A percentile compares a stretch with the other conserved stretches of the same genome.
Conservation (phyloP, 2,888 invertebrate species). For the Agrotis puta region DNA sequence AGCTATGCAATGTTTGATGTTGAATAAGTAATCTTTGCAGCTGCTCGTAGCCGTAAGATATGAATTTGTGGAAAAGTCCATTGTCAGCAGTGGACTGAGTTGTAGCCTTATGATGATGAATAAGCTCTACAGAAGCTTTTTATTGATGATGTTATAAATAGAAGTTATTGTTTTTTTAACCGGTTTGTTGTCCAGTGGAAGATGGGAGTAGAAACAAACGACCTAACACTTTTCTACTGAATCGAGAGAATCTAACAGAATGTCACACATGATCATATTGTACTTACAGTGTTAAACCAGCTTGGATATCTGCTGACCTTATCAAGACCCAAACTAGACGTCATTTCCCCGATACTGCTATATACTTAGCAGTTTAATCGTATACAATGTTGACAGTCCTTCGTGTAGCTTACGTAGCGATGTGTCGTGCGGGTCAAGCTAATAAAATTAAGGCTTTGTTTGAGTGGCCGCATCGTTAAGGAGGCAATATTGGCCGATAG, state of each 20-base stretch:
- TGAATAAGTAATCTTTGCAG: too few species aligned
- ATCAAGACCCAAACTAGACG: background rate
- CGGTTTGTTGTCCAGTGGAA: background rate
- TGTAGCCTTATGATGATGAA: background rate
- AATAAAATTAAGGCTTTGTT: constrained; percentile 83
- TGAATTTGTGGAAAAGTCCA: too few species aligned
- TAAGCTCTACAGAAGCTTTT: background rate
- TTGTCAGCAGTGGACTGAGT: too few species aligned
- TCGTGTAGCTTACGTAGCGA: constrained; percentile 64
- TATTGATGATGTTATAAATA: too few species aligned
- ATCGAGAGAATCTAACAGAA: background rate
- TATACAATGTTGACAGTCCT: constrained; percentile 63
- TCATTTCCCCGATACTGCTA: constrained; percentile 9
- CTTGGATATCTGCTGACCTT: constrained; percentile 19
- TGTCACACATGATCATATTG: background rate
- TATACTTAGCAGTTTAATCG: constrained; percentile 37
- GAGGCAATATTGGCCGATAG: constrained; percentile 73
- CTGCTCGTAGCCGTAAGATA: too few species aligned
- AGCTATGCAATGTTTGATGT: too few species aligned
- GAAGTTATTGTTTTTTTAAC: too few species aligned
- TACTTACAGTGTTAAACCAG: background rate
- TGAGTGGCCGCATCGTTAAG: constrained; percentile 81
- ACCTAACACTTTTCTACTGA: background rate
- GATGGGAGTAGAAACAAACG: too few species aligned
- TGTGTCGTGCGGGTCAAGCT: constrained; percentile 76